phyloP scores from a whole-genome alignment of 1,140 invertebrate genomes.

The Drosophila persimilis region DNA sequence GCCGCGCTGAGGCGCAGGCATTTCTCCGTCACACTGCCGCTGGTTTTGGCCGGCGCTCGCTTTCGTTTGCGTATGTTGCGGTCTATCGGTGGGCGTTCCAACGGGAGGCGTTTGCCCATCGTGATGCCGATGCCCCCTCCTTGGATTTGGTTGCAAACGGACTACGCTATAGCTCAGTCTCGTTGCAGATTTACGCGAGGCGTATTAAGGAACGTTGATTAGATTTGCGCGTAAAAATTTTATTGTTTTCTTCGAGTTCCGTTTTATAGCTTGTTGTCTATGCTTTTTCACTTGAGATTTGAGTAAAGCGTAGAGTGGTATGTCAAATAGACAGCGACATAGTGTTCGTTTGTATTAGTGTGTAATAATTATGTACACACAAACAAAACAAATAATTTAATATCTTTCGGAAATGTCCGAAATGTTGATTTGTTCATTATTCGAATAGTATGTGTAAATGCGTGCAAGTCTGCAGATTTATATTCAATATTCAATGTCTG shows the following conservation, averaged over 20 bases:
- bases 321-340: slow-evolving; percentile 23
- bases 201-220: slow-evolving; percentile 41
- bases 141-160: background rate
- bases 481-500: too few species aligned
- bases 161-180: slow-evolving; percentile 4
- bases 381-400: slow-evolving; percentile 60
- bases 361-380: slow-evolving; percentile 38
- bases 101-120: slow-evolving; percentile 65
- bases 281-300: slow-evolving; percentile 36
- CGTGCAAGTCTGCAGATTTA: background rate
- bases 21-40: slow-evolving; percentile 38
- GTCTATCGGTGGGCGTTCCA: slow-evolving; percentile 59
- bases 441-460: too few species aligned
- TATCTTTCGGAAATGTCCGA: slow-evolving; percentile 16
- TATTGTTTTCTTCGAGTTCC: slow-evolving; percentile 59
- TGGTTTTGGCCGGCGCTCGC: slow-evolving; percentile 46
- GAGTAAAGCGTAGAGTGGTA: too few species aligned
- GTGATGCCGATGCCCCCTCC: slow-evolving; percentile 3
- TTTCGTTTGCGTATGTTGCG: slow-evolving; percentile 72
- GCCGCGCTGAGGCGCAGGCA: slow-evolving; percentile 38
- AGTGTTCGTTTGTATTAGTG: slow-evolving; percentile 30
- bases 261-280: slow-evolving; percentile 33
- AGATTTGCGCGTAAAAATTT: slow-evolving; percentile 12
- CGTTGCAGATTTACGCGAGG: slow-evolving; percentile 22
- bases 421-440: background rate